These are phyloP conservation scores for Sylvietta virens DNA, from an alignment of 2,113 vertebrate genomes.

Conservation along the genomic window DNA sequence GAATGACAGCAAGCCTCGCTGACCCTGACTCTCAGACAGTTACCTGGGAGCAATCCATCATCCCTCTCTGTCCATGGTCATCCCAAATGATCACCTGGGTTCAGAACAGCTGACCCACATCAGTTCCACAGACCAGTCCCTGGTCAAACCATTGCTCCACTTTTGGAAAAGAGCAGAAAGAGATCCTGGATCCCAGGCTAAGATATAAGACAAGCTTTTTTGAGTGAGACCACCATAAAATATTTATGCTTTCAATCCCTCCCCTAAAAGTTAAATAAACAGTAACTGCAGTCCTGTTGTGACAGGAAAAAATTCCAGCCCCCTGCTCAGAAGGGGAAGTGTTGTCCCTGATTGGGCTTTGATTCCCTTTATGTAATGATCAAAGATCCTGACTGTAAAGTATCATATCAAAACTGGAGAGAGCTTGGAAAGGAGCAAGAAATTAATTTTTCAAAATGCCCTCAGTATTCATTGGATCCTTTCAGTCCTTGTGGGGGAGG, in stretches of 20 bases:
- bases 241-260: not conserved
- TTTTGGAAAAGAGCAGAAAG: not conserved
- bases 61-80: fast-evolving
- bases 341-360: not conserved
- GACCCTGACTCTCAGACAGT: not conserved
- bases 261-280: not conserved
- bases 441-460: not conserved
- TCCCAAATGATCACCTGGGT: not conserved
- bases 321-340: not conserved
- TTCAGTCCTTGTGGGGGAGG: not conserved
- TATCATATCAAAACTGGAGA: not conserved
- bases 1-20: not conserved
- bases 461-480: not conserved
- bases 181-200: not conserved
- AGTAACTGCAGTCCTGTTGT: not conserved
- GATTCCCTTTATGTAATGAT: not conserved
- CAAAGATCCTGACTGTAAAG: not conserved
- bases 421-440: not conserved
- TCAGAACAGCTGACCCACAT: not conserved
- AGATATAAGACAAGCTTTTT: not conserved
- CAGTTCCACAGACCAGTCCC: not conserved
- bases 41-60: not conserved
- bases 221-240: not conserved
- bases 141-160: not conserved
- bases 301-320: not conserved